Base-by-base conservation (phyloP, 1,140 invertebrate genomes). In the Hylaeus anthracinus region DNA sequence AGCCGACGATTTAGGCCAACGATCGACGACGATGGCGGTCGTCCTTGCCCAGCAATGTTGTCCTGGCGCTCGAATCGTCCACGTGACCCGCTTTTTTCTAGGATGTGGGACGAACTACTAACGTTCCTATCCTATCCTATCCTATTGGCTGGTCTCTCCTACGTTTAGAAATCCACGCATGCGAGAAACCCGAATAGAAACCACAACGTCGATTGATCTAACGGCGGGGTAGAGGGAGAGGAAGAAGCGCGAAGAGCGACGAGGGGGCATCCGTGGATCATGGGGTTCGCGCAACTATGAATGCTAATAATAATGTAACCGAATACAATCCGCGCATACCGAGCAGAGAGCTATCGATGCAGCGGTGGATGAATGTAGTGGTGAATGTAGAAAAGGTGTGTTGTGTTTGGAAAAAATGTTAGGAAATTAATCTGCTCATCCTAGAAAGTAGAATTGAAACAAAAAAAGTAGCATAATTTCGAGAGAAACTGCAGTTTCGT, bases 71-170 rank as follows among this genome's bases (percentile, higher is more conserved):
- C 60, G 43, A 80, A 72, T 71, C 48, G 73, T 82, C 72, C 55
- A 79, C 60, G 74, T 74, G 85, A 86, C 85, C 75, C 67, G 63
- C 75, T 86, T 86, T 85, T 86, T 86, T 85, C 74, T 69, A 69
- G 58, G 73, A 86, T 74, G 14, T 82, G 55, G 58, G 65, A 82
- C 72, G 63, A 82, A 78, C 58, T 67, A 72, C 51, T 78, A 75
- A 65, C 72, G 79, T 8, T 66, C 53, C 60, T 43, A 56, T 41
- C 53, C 60, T 43, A 56, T 41, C 53, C 60, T 4, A 4, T 51
- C 37, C 48, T 26, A 26, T 26, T 26, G 26, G 37, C 15, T 26
- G 53, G 56, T 79, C 72, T 71, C 61, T 83, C 74, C 60, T 77
- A 69, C 74, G 41, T 77, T 77, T 78, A 72, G 67, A 78, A 78